phyloP scores from a whole-genome alignment of 1,140 invertebrate species.

The Onthophagus taurus region DNA sequence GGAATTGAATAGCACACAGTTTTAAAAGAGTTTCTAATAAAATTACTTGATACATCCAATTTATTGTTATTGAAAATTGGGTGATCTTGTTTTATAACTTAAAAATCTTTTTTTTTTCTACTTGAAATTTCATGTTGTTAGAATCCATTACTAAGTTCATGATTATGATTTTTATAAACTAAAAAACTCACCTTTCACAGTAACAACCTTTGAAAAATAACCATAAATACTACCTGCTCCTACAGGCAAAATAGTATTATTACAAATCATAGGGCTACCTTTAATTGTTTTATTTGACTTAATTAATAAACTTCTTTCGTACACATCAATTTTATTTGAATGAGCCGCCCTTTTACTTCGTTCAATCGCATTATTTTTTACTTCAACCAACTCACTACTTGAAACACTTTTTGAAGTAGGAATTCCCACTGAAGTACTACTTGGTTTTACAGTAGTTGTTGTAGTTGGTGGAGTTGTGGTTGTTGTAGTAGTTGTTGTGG shows the following conservation, averaged over 20 bases:
- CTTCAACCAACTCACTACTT: slow-evolving; percentile 20
- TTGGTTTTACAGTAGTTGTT: slow-evolving; percentile 24
- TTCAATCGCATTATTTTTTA: slow-evolving; percentile 15
- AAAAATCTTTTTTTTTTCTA: too few species aligned
- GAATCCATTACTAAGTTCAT: too few species aligned
- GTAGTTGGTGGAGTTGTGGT: slow-evolving; percentile 25
- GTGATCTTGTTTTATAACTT: too few species aligned
- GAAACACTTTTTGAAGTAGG: slow-evolving; percentile 12
- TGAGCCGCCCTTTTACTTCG: neutral
- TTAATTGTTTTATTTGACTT: slow-evolving; percentile 18
- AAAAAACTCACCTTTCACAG: slow-evolving; percentile 48
- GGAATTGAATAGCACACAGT: too few species aligned
- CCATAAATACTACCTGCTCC: slow-evolving; percentile 60
- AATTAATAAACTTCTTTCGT: slow-evolving; percentile 17
- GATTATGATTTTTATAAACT: slow-evolving; percentile 5
- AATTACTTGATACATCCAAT: too few species aligned
- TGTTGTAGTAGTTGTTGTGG: slow-evolving; percentile 45
- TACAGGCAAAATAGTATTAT: slow-evolving; percentile 48
- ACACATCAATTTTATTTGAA: slow-evolving; percentile 17
- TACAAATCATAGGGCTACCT: slow-evolving; percentile 46
- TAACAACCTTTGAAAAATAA: slow-evolving; percentile 48
- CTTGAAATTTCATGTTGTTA: too few species aligned
- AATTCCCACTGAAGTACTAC: slow-evolving; percentile 16
- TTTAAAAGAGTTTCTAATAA: too few species aligned
- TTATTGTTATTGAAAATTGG: too few species aligned